Conservation (phyloP, 2,888 invertebrate species). For the Drosophila aldrichi region DNA sequence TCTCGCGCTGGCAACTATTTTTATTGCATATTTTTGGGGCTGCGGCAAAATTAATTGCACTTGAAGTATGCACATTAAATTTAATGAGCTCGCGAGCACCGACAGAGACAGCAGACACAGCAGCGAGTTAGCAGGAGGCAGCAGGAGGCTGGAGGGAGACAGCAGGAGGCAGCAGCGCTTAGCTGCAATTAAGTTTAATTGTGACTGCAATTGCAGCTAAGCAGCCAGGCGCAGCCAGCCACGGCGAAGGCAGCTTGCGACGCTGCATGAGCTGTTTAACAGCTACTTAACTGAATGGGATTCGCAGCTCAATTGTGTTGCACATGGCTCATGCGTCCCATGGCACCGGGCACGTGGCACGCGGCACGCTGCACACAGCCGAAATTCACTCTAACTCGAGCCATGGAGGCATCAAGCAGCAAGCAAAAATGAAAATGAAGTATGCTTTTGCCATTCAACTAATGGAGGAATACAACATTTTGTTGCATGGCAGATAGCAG, state of each 20-base stretch:
- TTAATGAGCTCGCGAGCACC: conserved; percentile 65
- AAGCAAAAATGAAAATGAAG: not conserved
- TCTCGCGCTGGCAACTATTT: conserved; percentile 63
- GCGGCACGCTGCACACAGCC: not conserved
- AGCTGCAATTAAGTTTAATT: conserved; percentile 75
- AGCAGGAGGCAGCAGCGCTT: conserved; percentile 39
- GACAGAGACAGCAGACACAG: too few species aligned
- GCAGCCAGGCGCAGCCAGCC: conserved; percentile 45
- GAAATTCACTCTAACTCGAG: conserved; percentile 1
- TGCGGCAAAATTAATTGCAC: conserved; percentile 71
- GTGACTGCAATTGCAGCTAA: conserved; percentile 70
- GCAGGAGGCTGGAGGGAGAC: too few species aligned
- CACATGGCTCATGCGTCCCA: conserved; percentile 65
- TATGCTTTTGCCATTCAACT: conserved; percentile 30
- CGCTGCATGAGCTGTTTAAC: conserved; percentile 65
- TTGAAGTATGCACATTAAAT: conserved; percentile 76
- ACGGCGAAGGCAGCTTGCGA: conserved; percentile 30
- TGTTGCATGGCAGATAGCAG: conserved; percentile 21
- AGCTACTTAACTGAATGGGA: conserved; percentile 61
- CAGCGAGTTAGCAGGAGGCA: not conserved
- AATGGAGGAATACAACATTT: conserved; percentile 51
- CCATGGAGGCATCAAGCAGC: not conserved
- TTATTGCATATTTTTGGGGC: conserved; percentile 72
- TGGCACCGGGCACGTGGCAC: too few species aligned
- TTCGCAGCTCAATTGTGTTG: conserved; percentile 52